Evolutionary conservation across 2,888 invertebrate genomes (phyloP), one percentile per base, ranked within the genome.

Genomic region (Papilio protenor): DNA sequence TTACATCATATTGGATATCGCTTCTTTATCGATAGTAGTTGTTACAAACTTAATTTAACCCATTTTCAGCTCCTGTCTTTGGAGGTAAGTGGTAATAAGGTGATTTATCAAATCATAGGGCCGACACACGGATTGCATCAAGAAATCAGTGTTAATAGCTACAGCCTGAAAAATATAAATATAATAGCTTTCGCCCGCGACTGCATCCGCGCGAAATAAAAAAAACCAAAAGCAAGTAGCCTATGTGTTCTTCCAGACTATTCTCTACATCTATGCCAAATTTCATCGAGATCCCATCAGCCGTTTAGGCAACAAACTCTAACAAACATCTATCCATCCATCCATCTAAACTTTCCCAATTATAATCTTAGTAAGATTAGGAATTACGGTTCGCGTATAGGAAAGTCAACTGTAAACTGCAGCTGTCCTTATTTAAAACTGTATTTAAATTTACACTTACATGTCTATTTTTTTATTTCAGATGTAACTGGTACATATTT

Each of bases 11-110:
- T 27, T 23, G 23, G 27, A 16, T 16, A 55, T 55, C n/a, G n/a
- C 5, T 61, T 27, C 27, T 27, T 61, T 12, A 61, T 61, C 27
- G 27, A 12, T 61, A 27, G n/a, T 27, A 64, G 11, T 27, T 64
- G 27, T 23, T 14, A 14, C 23, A 27, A 27, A 59, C 59, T 59
- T 23, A 59, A 23, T 59, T 11, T 6, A 5, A 12, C 14, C 16
- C 6, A 33, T 33, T 64, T 64, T 33, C 61, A 64, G 61, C 61
- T 64, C 61, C 61, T 64, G 8, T 64, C 27, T 33, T 64, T 33
- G 61, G 33, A 33, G 61, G 61, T 64, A 64, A 64, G 61, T 64
- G 61, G 33, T 33, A 27, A 27, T 27, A 12, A 23, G 2, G 21
- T 21, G n/a, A 57, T 57, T 11, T 6, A 21, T 57, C 0, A 21